Percentiles rank a stretch among this genome's conserved stretches.
Conservation (phyloP, 1,140 invertebrate species). For the Anastrepha ludens region DNA sequence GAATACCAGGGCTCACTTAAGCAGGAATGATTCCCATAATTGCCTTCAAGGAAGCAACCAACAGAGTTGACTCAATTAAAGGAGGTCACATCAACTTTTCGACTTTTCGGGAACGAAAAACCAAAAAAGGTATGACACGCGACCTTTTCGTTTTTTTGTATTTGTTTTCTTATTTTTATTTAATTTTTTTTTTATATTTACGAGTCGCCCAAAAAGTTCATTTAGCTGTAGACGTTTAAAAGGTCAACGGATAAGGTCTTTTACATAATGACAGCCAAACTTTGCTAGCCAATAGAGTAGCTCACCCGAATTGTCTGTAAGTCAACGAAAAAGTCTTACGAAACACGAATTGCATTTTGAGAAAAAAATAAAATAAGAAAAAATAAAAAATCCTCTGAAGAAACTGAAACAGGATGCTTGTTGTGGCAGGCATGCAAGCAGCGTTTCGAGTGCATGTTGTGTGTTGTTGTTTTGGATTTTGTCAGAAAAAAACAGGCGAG, state of each 20-base stretch:
- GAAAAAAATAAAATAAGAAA: neutral
- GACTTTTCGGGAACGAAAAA: too few relatives aligned
- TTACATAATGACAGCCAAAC: constrained; percentile 37
- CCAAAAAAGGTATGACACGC: too few relatives aligned
- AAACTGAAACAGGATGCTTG: neutral
- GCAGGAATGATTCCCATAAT: too few relatives aligned
- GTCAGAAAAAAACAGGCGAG: neutral
- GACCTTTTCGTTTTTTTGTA: too few relatives aligned
- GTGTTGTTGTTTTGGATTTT: neutral
- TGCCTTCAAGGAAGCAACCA: too few relatives aligned
- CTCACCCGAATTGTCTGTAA: neutral
- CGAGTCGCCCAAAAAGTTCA: neutral
- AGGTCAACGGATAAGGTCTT: constrained; percentile 49
- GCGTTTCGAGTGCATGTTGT: neutral
- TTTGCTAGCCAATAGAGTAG: neutral
- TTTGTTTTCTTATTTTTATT: too few relatives aligned
- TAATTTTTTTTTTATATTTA: too few relatives aligned
- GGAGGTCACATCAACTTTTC: too few relatives aligned
- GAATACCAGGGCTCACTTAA: too few relatives aligned
- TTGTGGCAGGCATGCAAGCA: neutral
- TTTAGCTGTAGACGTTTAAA: neutral
- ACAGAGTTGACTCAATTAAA: too few relatives aligned
- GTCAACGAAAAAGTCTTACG: constrained; percentile 16
- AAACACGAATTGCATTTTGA: neutral
- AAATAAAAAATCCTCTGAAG: neutral